Evolutionary conservation across 2,113 vertebrate species (phyloP).

Genomic region (Cavia aperea): DNA sequence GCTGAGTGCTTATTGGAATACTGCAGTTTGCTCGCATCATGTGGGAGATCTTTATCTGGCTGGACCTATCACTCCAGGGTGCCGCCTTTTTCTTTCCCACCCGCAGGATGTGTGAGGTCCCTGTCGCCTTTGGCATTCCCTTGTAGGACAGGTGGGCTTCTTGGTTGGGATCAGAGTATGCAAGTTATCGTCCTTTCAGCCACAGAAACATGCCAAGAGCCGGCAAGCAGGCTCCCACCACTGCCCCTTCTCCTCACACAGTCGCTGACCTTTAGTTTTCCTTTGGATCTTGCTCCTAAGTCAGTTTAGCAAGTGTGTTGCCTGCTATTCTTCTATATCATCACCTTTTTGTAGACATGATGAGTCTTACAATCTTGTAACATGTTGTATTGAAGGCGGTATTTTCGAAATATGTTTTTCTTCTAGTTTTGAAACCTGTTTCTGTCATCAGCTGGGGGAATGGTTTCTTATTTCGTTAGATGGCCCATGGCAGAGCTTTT

Average conservation of each 20-base stretch:
- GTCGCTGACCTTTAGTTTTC: not conserved
- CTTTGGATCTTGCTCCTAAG: not conserved
- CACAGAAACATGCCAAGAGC: not conserved
- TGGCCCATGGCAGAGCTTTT: no score
- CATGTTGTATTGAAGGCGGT: not conserved
- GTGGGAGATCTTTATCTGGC: not conserved
- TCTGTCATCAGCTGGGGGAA: not conserved
- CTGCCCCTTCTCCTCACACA: not conserved
- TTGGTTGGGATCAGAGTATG: not conserved
- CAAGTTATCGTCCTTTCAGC: not conserved
- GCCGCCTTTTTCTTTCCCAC: not conserved
- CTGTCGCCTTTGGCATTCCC: not conserved
- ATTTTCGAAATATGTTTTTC: not conserved
- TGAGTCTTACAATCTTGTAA: not conserved
- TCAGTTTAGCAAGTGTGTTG: not conserved
- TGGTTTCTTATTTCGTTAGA: not conserved
- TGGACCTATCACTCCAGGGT: not conserved
- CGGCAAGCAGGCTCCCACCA: no score
- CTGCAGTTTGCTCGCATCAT: not conserved
- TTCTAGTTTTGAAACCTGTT: not conserved
- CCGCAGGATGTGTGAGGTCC: no score
- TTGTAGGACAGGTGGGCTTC: not conserved
- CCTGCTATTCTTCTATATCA: not conserved
- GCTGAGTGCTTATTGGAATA: no score
- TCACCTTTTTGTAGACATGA: not conserved